phyloP scores from a whole-genome alignment of 2,113 vertebrate species.

The Lepus timidus region DNA sequence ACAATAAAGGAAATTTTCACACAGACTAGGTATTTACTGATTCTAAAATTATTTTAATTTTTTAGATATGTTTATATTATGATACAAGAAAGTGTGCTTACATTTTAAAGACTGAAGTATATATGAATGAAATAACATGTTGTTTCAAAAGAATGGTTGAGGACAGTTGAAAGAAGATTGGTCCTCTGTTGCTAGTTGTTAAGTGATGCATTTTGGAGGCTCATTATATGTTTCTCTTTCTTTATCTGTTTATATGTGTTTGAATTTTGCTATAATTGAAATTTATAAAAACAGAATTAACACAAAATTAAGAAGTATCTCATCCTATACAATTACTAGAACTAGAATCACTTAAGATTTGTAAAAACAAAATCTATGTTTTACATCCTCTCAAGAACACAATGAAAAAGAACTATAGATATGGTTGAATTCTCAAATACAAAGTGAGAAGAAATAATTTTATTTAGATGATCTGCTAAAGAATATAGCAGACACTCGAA shows the following conservation, averaged over 20 bases:
- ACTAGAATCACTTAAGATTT: conserved; percentile 47
- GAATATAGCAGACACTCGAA: not conserved
- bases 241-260: not conserved
- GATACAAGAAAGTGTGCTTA: not conserved
- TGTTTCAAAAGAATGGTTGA: not conserved
- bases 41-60: not conserved
- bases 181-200: not conserved
- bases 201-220: not conserved
- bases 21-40: not conserved
- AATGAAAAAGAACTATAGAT: not conserved
- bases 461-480: not conserved
- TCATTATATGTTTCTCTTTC: not conserved
- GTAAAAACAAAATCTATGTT: not conserved
- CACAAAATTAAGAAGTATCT: conserved; percentile 75
- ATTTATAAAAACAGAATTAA: conserved; percentile 76
- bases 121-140: not conserved
- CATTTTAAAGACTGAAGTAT: not conserved
- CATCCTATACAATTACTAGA: conserved; percentile 66
- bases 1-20: not conserved
- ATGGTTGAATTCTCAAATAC: not conserved
- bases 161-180: not conserved
- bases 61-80: not conserved
- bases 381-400: not conserved
- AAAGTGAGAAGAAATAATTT: not conserved
- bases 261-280: not conserved